These are phyloP conservation scores for Chroicocephalus ridibundus DNA, from an alignment of 2,113 vertebrate genomes.

Conservation along the genomic window DNA sequence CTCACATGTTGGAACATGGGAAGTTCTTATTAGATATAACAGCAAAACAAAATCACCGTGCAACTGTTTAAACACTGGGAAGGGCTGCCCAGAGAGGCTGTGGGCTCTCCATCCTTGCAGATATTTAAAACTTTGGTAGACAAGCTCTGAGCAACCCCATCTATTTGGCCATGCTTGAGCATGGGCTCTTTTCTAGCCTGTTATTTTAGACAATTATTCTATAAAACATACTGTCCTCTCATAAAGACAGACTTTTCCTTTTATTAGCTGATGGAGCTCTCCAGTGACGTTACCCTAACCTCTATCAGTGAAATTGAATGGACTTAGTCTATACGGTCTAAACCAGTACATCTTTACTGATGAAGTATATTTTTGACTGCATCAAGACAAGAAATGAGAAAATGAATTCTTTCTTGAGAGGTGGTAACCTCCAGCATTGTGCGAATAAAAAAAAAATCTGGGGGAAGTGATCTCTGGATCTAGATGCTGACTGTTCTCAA, in stretches of 20 bases:
- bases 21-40: not conserved
- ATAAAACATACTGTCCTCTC: not conserved
- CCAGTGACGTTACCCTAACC: not conserved
- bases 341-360: not conserved
- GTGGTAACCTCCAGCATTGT: constrained; percentile 1
- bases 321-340: not conserved
- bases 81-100: not conserved
- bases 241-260: not conserved
- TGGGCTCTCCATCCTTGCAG: not conserved
- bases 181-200: not conserved
- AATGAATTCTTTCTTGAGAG: constrained; percentile 4
- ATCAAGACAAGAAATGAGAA: not conserved
- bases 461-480: constrained; percentile 2
- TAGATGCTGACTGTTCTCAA: not conserved
- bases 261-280: not conserved
- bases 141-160: not conserved
- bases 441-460: constrained; percentile 30
- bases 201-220: not conserved
- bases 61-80: not conserved
- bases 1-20: not conserved
- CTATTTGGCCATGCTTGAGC: not conserved
- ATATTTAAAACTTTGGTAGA: not conserved
- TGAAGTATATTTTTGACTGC: not conserved
- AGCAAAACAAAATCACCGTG: not conserved
- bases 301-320: not conserved